Evolutionary conservation across 1,140 invertebrate species (phyloP).

Genomic region (Macrotrachela quadricornifera): DNA sequence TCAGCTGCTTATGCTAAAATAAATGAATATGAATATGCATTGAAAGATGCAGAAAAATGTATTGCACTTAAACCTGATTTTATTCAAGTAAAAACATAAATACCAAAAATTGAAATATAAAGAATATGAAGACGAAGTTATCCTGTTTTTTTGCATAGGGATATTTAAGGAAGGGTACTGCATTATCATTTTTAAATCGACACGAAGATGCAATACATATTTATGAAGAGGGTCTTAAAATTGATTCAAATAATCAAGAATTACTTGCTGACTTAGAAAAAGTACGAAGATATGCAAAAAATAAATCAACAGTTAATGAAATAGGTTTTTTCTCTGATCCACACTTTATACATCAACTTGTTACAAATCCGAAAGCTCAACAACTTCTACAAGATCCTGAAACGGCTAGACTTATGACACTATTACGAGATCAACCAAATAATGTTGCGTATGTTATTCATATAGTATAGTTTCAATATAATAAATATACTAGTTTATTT

Average conservation of each 20-base stretch:
- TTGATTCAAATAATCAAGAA: constrained; percentile 57
- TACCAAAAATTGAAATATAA: no score
- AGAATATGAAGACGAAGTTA: no score
- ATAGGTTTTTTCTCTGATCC: constrained; percentile 33
- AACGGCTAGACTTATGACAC: constrained; percentile 41
- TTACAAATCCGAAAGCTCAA: constrained; percentile 45
- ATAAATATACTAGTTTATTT: not conserved
- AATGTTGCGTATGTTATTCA: constrained; percentile 26
- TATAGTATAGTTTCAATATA: not conserved
- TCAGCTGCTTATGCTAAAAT: constrained; percentile 62
- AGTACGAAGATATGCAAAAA: not conserved
- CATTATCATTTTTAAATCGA: constrained; percentile 47
- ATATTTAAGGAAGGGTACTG: constrained; percentile 67
- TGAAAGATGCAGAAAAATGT: constrained; percentile 62
- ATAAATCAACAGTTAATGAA: not conserved
- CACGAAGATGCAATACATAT: constrained; percentile 49
- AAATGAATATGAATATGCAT: constrained; percentile 43
- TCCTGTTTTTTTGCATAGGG: constrained; percentile 31
- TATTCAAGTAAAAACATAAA: constrained; percentile 41
- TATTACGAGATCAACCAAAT: constrained; percentile 42
- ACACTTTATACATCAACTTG: constrained; percentile 41
- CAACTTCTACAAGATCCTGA: constrained; percentile 49
- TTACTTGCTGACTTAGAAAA: constrained; percentile 41
- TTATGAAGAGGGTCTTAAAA: constrained; percentile 48
- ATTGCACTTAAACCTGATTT: constrained; percentile 54